phyloP scores from a whole-genome alignment of 2,888 invertebrate species.

The Aspidapion aeneum region DNA sequence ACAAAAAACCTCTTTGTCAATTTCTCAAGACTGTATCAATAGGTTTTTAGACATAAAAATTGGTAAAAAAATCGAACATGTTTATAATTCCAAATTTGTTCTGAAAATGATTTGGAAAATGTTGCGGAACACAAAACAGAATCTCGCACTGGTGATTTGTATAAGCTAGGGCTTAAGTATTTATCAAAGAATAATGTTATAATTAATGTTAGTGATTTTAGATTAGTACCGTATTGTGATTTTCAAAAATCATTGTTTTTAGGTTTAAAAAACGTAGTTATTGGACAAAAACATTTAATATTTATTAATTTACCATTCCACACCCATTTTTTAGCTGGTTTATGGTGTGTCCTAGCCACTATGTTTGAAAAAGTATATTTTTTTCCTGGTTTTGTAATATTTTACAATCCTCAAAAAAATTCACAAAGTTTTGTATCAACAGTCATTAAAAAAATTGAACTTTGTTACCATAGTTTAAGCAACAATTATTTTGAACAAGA shows the following conservation, averaged over 20 bases:
- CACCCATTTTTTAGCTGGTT: slow-evolving; percentile 41
- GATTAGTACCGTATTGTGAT: slow-evolving; percentile 27
- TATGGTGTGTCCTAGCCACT: slow-evolving; percentile 37
- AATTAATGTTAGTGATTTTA: slow-evolving; percentile 32
- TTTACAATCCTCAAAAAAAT: slow-evolving; percentile 21
- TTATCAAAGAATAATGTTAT: slow-evolving; percentile 24
- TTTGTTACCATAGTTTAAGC: not conserved
- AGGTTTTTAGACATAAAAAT: slow-evolving; percentile 41
- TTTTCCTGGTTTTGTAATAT: slow-evolving; percentile 27
- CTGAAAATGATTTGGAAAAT: slow-evolving; percentile 28
- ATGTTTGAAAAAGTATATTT: slow-evolving; percentile 35
- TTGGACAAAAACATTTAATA: slow-evolving; percentile 33
- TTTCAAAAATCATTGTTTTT: slow-evolving; percentile 35
- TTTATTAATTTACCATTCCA: slow-evolving; percentile 39
- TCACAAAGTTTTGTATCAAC: not conserved
- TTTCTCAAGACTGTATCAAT: slow-evolving; percentile 2
- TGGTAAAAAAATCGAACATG: slow-evolving; percentile 52
- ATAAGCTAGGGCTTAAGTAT: slow-evolving; percentile 20
- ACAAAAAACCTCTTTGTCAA: slow-evolving; percentile 9
- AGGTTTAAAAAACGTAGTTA: slow-evolving; percentile 23
- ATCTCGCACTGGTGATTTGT: slow-evolving; percentile 21
- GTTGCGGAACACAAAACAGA: slow-evolving; percentile 6
- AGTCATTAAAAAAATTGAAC: not conserved
- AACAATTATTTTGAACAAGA: slow-evolving; percentile 17
- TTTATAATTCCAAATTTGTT: slow-evolving; percentile 60